Base-by-base conservation (phyloP, 2,888 invertebrate species). In the Linyphia triangularis region DNA sequence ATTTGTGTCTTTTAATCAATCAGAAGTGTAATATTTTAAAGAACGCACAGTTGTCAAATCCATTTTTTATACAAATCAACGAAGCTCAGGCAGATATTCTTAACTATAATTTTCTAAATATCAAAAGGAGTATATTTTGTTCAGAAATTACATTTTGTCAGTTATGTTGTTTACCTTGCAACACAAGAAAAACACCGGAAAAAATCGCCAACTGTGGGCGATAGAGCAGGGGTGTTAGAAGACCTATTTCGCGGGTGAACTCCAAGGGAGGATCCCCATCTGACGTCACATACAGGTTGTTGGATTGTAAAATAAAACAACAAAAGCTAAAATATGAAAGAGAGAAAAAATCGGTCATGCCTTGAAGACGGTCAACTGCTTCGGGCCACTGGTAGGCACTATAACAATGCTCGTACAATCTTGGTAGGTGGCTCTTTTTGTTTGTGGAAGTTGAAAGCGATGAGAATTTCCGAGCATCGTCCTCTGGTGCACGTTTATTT, bases 291-390 rank as follows among this genome's bases (percentile, higher is more conserved):
- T 85, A 77, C 84, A 59, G 84, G 84, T 85, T 85, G 37, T 37
- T n/a, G 57, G 22, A 61, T 22, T 13, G 51, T 26, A 82, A 67
- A 61, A 72, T 24, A 83, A 43, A 73, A 63, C 51, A 83, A 65
- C 26, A 83, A 83, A 65, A 30, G 59, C 28, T 37, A 65, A 67
- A 77, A 67, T 22, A 77, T 26, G 19, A 33, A 19, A 61, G 61
- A n/a, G 26, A 43, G 63, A 22, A 69, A 75, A 85, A 85, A 85
- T 85, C 84, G 77, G 84, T 85, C 84, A 77, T 85, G 84, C 84
- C 84, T 85, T 69, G 69, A 85, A 85, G 84, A 85, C 84, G 84
- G 84, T 85, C 84, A 85, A 77, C 26, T 77, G 84, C 84, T 77
- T 77, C 84, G 30, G 77, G 75, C 70, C 84, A 77, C 57, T 75